Base-by-base conservation (phyloP, 2,888 invertebrate species). In the Sesamia inferens region DNA sequence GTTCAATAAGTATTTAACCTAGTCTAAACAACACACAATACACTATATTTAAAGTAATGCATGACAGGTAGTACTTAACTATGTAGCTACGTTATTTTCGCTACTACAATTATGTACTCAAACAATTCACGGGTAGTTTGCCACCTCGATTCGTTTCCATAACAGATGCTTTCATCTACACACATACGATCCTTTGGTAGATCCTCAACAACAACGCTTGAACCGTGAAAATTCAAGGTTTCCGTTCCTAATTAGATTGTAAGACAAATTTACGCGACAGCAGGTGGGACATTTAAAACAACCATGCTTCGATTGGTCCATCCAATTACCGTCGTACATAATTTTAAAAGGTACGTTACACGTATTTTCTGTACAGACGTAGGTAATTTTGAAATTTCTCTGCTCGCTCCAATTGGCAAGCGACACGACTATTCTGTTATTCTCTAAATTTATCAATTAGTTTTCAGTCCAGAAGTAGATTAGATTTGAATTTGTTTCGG, bases 201-300 rank as follows among this genome's bases (percentile, higher is more conserved):
- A 66, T 65, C 64, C 55, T 67, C 63, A 39, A 44, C 42, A 79
- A 76, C 58, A 75, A 31, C 31, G 22, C 65, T 70, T 74, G 75
- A 85, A 85, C 79, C 87, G 85, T 85, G 88, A 88, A 88, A 88
- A 88, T 88, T 87, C 85, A 86, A 89, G 83, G 87, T 76, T 86
- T 72, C 76, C 83, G 66, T 78, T 85, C 74, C 82, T 91, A 92
- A 92, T 92, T 91, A 91, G 88, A 82, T 84, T 84, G 82, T 83
- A 88, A 90, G 86, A 89, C 88, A 91, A 90, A 91, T 88, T 44
- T 44, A 90, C 72, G 83, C 81, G 59, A 59, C 44, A 70, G 72
- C 86, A 84, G 87, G 87, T 88, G 83, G 83, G 77, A 84, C 85
- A 88, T 89, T 89, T 83, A 85, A 87, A 89, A 88, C 77, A 81